Evolutionary conservation across 2,113 vertebrate species (phyloP).

Genomic region (Emberiza fucata): DNA sequence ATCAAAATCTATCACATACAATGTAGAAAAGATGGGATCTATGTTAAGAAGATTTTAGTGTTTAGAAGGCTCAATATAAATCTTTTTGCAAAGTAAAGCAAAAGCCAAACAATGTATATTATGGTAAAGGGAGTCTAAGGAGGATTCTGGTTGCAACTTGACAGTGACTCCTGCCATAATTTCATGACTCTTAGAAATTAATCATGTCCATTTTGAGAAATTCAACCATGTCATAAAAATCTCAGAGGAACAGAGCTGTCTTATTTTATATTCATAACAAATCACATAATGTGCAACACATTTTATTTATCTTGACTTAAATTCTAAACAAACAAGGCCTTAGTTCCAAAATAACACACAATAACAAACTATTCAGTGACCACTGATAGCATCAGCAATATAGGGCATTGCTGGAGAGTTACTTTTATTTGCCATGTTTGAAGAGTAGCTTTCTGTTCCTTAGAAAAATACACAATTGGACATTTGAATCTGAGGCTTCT

Average conservation of each 20-base stretch:
- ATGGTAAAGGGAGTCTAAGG: neutral
- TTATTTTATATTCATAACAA: neutral
- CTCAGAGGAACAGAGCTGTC: neutral
- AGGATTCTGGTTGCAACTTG: neutral
- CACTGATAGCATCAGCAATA: neutral
- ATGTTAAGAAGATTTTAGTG: constrained; percentile 9
- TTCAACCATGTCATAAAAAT: neutral
- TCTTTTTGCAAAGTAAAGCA: constrained; percentile 11
- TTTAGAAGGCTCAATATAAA: neutral
- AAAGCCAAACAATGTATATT: neutral
- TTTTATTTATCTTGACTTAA: neutral
- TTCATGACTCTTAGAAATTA: neutral
- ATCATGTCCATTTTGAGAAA: neutral
- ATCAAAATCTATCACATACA: constrained; percentile 14
- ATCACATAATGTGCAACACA: neutral
- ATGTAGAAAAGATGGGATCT: constrained; percentile 12
- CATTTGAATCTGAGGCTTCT: neutral
- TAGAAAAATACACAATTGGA: neutral
- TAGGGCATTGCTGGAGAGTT: neutral
- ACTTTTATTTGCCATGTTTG: neutral
- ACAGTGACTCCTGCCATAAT: neutral
- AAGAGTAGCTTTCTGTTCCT: neutral
- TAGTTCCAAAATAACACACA: neutral
- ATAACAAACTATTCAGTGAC: neutral
- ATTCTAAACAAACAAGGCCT: neutral